phyloP scores from a whole-genome alignment of 1,140 invertebrate genomes.

The Eufriesea mexicana region DNA sequence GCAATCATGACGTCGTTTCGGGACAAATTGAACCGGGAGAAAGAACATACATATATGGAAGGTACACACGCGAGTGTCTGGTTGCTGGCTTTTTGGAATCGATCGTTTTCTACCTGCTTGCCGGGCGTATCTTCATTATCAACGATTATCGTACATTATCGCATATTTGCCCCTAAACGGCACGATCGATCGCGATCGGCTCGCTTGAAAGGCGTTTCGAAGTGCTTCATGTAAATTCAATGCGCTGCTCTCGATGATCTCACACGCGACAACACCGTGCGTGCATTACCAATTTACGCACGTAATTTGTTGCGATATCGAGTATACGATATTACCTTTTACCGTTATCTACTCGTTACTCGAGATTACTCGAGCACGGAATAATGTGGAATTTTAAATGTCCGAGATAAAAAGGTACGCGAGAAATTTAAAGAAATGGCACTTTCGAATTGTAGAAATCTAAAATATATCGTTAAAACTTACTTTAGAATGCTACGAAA shows the following conservation, averaged over 20 bases:
- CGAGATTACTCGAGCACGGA: too few species aligned
- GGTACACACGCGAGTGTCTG: neutral
- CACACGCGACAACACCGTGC: neutral
- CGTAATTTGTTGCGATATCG: constrained; percentile 15
- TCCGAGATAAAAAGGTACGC: too few species aligned
- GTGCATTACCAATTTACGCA: constrained; percentile 10
- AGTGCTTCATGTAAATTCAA: constrained; percentile 39
- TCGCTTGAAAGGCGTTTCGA: constrained; percentile 63
- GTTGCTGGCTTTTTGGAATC: neutral
- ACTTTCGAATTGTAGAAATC: too few species aligned
- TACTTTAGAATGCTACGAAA: too few species aligned
- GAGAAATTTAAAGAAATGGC: too few species aligned
- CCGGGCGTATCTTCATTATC: constrained; percentile 68
- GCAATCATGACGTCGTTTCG: constrained; percentile 4
- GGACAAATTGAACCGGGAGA: constrained; percentile 31
- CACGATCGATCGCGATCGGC: constrained; percentile 68
- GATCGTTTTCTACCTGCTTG: constrained; percentile 31
- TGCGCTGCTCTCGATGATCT: neutral
- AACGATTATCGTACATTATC: constrained; percentile 76
- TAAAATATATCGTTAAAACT: too few species aligned
- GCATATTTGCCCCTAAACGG: constrained; percentile 76
- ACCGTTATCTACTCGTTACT: neutral
- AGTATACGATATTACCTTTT: neutral
- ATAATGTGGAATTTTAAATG: too few species aligned
- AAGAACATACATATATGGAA: constrained; percentile 11